phyloP scores from a whole-genome alignment of 2,888 invertebrate genomes.

The Laothoe populi region DNA sequence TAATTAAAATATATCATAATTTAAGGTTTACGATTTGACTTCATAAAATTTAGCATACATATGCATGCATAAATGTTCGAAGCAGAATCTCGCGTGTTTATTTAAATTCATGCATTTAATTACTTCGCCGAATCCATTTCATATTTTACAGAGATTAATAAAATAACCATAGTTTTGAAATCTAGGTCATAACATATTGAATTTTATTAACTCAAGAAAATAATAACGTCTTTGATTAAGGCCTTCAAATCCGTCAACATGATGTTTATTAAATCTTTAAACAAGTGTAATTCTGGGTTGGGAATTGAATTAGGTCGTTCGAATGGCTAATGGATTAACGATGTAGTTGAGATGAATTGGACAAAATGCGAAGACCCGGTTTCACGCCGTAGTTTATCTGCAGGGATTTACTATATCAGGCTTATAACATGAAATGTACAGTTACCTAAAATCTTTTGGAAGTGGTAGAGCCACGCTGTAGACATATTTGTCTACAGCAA shows the following conservation, averaged over 20 bases:
- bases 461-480: too few species aligned
- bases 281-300: neutral
- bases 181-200: conserved; percentile 3
- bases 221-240: neutral
- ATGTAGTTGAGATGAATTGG: neutral
- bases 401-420: too few species aligned
- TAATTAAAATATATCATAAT: too few species aligned
- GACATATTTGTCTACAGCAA: too few species aligned
- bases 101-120: neutral
- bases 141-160: neutral
- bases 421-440: too few species aligned
- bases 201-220: conserved; percentile 13
- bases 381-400: too few species aligned
- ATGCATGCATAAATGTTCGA: neutral
- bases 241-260: neutral
- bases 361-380: neutral
- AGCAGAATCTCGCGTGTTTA: neutral
- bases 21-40: too few species aligned
- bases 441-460: too few species aligned
- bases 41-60: too few species aligned
- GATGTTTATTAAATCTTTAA: neutral
- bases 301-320: neutral
- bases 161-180: neutral
- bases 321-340: neutral
- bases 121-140: conserved; percentile 1